Evolutionary conservation across 2,113 vertebrate genomes (phyloP), one percentile per base, ranked within the genome.

Genomic region (Peromyscus leucopus): DNA sequence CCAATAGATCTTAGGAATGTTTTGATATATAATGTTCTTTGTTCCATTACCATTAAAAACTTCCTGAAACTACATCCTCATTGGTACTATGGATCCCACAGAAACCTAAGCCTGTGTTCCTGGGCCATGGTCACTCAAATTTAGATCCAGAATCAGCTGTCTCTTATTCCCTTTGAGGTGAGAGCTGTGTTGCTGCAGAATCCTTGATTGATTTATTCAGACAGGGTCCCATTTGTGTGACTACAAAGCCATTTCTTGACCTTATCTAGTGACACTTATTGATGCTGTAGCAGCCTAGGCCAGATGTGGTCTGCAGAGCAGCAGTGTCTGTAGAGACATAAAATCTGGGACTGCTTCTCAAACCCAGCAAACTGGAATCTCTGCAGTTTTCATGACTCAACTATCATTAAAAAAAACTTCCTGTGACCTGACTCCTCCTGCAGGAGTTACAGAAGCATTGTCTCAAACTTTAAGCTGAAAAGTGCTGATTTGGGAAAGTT

Each of bases 401-500:
- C 42, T 11, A 59, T 79, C 31, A 17, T 84, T 67, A 55, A 82
- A 7, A 67, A 82, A 48, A 84, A 48, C 9, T 88, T 90, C 65
- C 10, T 1, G 31, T 42, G 21, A 89, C 48, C 85, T 95, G 33
- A 85, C 42, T 75, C 42, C n/a, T 75, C 51, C n/a, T 8, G 0
- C 3, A 84, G 48, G 59, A 51, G 67, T 92, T 86, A 65, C 15
- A 86, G n/a, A 92, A 90, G 26, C 16, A n/a, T 24, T 51, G 9
- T 67, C 48, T 33, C 91, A 42, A 91, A 91, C 67, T 63, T 84
- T 42, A 79, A 65, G 48, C 89, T 71, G 57, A 80, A 96, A 95
- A 90, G 11, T 74, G 55, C 31, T 86, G 75, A 75, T 42, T 92
- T 79, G 36, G 28, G 51, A 36, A 69, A 61, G 61, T 67, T 83